Evolutionary conservation across 2,113 vertebrate genomes (phyloP).

Genomic region (Passer montanus): DNA sequence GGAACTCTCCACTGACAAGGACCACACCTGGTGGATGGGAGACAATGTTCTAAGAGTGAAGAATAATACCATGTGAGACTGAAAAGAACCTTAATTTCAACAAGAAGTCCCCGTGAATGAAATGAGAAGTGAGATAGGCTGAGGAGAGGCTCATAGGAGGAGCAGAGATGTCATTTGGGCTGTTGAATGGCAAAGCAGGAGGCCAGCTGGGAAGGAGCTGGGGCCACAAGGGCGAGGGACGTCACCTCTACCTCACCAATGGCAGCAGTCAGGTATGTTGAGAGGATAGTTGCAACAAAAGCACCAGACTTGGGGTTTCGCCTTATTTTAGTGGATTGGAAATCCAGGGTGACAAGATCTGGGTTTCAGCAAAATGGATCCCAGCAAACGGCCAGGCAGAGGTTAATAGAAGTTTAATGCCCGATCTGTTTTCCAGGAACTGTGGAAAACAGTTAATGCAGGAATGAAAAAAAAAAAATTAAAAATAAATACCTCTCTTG

Average conservation of each 20-base stretch:
- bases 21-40: neutral
- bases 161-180: neutral
- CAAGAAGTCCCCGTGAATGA: neutral
- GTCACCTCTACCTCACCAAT: rapidly evolving
- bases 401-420: neutral
- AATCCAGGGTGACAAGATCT: neutral
- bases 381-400: neutral
- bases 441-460: neutral
- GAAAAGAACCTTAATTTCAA: neutral
- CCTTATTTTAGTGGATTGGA: neutral
- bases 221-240: rapidly evolving
- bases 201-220: neutral
- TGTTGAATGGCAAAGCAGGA: neutral
- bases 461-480: neutral
- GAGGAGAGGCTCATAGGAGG: neutral
- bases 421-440: neutral
- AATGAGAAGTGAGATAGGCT: neutral
- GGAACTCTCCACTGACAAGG: neutral
- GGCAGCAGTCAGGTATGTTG: rapidly evolving
- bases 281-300: neutral
- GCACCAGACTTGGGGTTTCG: neutral
- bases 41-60: neutral
- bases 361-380: neutral
- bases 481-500: neutral
- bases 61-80: neutral